Base-by-base conservation (phyloP, 2,888 invertebrate genomes). In the Orchesellides sinensis region DNA sequence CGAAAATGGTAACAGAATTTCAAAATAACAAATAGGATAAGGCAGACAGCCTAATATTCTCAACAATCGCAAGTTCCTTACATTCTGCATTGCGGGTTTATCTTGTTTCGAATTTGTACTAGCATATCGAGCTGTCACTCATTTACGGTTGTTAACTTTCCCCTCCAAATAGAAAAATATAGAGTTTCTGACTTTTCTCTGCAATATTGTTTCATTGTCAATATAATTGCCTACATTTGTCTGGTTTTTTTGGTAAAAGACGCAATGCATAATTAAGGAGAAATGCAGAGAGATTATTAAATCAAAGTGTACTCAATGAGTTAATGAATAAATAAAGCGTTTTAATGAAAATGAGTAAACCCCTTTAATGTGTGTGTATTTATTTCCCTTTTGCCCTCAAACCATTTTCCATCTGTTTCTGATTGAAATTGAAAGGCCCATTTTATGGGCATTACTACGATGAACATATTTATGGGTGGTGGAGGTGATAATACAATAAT, bases 81-180 rank as follows among this genome's bases (percentile, higher is more conserved):
- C n/a, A n/a, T n/a, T n/a, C n/a, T n/a, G n/a, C n/a, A n/a, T n/a
- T n/a, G n/a, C n/a, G n/a, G n/a, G n/a, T n/a, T n/a, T n/a, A n/a
- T n/a, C n/a, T n/a, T n/a, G n/a, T n/a, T n/a, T n/a, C n/a, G n/a
- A n/a, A n/a, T n/a, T n/a, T n/a, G n/a, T n/a, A n/a, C n/a, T n/a
- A n/a, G n/a, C n/a, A 25, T 12, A 56, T 61, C 2, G 70, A 56
- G 23, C 49, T 79, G 79, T 70, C 79, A 79, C 40, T 79, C 63
- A 70, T 79, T 79, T 63, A 78, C 69, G 77, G 45, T 78, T 49
- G 77, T 78, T 61, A 78, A 49, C 45, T 63, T 21, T 35, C 1
- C 54, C 35, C 45, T 40, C n/a, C n/a, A 14, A 32, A 32, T 21
- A 49, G 19, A 2, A 17, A 52, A 52, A 52, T 5, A 49, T 49